Evolutionary conservation across 2,888 invertebrate species (phyloP).

Genomic region (Shargacucullia verbasci): DNA sequence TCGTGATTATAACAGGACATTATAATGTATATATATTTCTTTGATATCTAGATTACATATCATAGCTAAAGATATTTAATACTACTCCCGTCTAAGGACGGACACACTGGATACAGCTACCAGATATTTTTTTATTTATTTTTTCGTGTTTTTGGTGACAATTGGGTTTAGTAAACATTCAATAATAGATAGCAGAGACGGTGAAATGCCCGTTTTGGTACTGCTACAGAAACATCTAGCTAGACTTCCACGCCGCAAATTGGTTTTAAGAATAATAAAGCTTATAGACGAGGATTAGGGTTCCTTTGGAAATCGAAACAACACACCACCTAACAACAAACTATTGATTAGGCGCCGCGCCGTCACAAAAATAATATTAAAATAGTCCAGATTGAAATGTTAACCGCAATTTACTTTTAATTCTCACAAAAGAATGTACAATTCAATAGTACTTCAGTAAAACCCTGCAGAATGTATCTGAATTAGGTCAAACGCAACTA

Average conservation of each 20-base stretch:
- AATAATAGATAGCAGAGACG: constrained; percentile 9
- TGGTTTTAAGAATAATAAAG: constrained; percentile 8
- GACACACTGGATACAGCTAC: constrained; percentile 35
- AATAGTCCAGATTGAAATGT: no score
- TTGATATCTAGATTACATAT: constrained; percentile 31
- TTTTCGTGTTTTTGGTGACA: constrained; percentile 13
- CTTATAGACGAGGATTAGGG: constrained; percentile 20
- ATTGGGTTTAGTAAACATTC: constrained; percentile 25
- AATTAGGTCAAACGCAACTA: no score
- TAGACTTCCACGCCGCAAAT: constrained; percentile 28
- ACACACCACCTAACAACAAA: constrained; percentile 15
- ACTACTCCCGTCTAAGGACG: constrained; percentile 44
- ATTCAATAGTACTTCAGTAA: no score
- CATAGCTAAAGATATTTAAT: constrained; percentile 32
- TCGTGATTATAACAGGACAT: constrained; percentile 23
- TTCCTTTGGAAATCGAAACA: constrained; percentile 9
- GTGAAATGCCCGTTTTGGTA: constrained; percentile 1
- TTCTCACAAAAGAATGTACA: no score
- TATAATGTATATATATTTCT: constrained; percentile 30
- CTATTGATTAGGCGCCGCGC: constrained; percentile 4
- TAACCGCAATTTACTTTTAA: no score
- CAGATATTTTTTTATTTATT: constrained; percentile 20
- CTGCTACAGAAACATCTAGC: constrained; percentile 24
- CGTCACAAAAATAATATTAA: no score
- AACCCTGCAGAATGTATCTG: no score